A percentile compares a stretch with the other conserved stretches of the same genome.
These are phyloP conservation scores for Ophioninae sp. DNA, from an alignment of 2,888 invertebrate genomes.

Conservation along the genomic window DNA sequence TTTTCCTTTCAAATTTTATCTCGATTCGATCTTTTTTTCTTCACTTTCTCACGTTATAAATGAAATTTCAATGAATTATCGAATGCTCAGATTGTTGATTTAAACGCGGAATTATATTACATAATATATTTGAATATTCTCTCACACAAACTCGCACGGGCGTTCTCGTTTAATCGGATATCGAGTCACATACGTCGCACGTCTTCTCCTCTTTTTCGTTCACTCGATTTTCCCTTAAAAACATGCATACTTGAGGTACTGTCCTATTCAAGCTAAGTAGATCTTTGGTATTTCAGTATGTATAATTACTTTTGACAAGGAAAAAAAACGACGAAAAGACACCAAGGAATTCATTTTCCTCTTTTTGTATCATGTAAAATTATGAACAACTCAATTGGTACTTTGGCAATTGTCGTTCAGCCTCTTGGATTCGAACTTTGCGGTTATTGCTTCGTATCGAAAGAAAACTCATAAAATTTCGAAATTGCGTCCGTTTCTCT, in stretches of 20 bases:
- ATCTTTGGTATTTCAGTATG: constrained; percentile 70
- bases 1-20: constrained; percentile 47
- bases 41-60: constrained; percentile 40
- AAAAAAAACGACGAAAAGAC: constrained; percentile 62
- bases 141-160: constrained; percentile 37
- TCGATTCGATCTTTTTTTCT: constrained; percentile 40
- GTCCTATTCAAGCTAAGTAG: constrained; percentile 67
- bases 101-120: constrained; percentile 75
- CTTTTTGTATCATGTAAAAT: constrained; percentile 39
- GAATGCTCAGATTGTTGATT: constrained; percentile 72
- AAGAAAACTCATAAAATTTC: constrained; percentile 51
- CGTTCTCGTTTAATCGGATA: constrained; percentile 55
- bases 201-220: constrained; percentile 49
- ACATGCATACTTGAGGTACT: constrained; percentile 63
- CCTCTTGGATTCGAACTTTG: constrained; percentile 76
- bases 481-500: constrained; percentile 50
- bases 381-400: constrained; percentile 73
- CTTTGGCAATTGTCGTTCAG: constrained; percentile 80
- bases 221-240: constrained; percentile 64
- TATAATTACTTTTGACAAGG: constrained; percentile 63
- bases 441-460: constrained; percentile 61
- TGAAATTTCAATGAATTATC: constrained; percentile 72
- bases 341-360: constrained; percentile 24
- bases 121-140: constrained; percentile 69
- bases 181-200: constrained; percentile 69